Base-by-base conservation (phyloP, 2,888 invertebrate genomes). In the Lithophane socia region DNA sequence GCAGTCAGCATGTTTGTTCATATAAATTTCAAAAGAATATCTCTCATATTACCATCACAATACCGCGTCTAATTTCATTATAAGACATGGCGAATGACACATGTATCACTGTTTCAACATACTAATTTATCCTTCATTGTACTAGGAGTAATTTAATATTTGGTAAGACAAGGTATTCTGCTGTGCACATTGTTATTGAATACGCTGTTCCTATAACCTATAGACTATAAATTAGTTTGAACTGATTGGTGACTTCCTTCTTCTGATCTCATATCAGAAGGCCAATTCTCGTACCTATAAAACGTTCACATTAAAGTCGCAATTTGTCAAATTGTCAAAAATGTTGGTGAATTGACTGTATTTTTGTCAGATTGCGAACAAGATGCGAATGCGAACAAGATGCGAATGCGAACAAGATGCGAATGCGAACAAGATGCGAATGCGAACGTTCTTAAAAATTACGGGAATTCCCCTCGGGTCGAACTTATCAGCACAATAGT, bases 11-110 rank as follows among this genome's bases (percentile, higher is more conserved):
- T 83, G 67, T 87, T 84, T 87, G 88, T 79, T 87, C 79, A 87
- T 86, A 86, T 79, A 83, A 82, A 82, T 87, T 88, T 83, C 88
- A 84, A 88, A 84, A 89, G 87, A 87, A 88, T 83, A 78, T 76
- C 66, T 82, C 76, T 83, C 69, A 58, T 77, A 75, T 85, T 83
- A 82, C 68, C 80, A 73, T 80, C 77, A 89, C 86, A 88, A 89
- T 89, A 74, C 77, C 75, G 70, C 66, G 61, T 82, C 79, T 83
- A 84, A 88, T 88, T 88, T 80, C 29, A 80, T 83, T 86, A 82
- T 76, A 74, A 75, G 86, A 73, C 70, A 56, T 24, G 60, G 61
- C 67, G 60, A 69, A 81, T 77, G 79, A 84, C 80, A 84, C 81
- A 78, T 81, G 63, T 81, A 80, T 84, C 54, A 79, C 73, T 61